Conservation (phyloP, 2,888 invertebrate genomes). For the Drosophila cognata region DNA sequence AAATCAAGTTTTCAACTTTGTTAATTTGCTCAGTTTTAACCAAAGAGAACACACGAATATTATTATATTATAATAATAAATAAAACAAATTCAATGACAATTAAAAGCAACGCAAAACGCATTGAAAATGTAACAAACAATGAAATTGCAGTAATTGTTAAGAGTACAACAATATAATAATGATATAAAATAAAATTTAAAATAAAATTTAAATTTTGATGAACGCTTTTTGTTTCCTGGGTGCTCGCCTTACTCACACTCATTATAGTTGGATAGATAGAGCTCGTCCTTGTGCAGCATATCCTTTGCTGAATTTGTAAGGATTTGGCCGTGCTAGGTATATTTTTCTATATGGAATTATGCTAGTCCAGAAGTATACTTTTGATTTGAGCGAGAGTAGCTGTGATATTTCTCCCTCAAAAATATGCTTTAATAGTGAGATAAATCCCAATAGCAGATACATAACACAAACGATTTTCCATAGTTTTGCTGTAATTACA, state of each 20-base stretch:
- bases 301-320: neutral
- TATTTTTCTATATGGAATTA: neutral
- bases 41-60: conserved; percentile 19
- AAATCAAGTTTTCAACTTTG: conserved; percentile 43
- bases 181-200: conserved; percentile 42
- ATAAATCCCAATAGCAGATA: neutral
- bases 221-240: neutral
- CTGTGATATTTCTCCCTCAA: neutral
- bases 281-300: neutral
- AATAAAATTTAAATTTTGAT: conserved; percentile 1
- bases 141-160: conserved; percentile 65
- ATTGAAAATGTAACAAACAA: conserved; percentile 73
- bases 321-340: neutral
- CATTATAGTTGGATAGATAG: neutral
- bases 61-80: conserved; percentile 15
- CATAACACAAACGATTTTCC: neutral
- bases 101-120: conserved; percentile 59
- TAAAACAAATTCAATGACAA: conserved; percentile 10
- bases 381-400: neutral
- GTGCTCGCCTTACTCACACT: neutral
- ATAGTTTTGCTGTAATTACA: neutral
- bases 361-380: neutral
- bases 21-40: conserved; percentile 51
- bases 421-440: neutral
- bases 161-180: conserved; percentile 52